These are phyloP conservation scores for Erebia ligea DNA, from an alignment of 2,888 invertebrate species.

Conservation along the genomic window DNA sequence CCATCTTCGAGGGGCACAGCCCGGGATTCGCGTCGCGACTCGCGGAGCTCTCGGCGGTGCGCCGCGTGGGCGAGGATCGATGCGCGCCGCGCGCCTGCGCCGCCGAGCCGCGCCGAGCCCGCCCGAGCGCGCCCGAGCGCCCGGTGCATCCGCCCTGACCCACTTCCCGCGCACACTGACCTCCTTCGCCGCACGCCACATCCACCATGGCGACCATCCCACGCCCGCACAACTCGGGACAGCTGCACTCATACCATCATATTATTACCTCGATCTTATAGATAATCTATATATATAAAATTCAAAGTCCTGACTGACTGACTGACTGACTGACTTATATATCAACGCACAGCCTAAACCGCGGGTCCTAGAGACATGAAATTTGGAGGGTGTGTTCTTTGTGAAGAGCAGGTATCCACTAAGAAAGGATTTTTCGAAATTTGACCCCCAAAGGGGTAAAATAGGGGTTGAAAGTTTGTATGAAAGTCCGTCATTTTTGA, in stretches of 20 bases:
- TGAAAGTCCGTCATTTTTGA: too few species aligned
- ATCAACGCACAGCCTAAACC: too few species aligned
- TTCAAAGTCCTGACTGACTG: too few species aligned
- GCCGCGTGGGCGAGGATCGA: conserved; percentile 60
- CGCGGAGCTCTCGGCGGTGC: conserved; percentile 70
- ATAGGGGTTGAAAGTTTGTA: too few species aligned
- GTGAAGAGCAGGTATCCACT: too few species aligned
- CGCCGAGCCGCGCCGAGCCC: conserved; percentile 55
- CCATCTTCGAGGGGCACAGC: conserved; percentile 76
- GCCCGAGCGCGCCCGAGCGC: conserved; percentile 60
- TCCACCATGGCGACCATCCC: conserved; percentile 14
- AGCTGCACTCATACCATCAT: neutral
- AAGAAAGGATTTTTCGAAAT: too few species aligned
- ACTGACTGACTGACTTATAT: too few species aligned
- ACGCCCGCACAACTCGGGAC: neutral
- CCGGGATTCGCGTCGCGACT: conserved; percentile 76
- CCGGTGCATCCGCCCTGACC: conserved; percentile 71
- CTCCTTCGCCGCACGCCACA: conserved; percentile 50
- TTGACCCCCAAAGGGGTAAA: too few species aligned
- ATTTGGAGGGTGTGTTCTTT: too few species aligned
- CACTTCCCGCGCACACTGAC: conserved; percentile 70
- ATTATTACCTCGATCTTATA: neutral
- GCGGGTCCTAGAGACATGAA: too few species aligned
- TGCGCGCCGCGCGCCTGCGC: conserved; percentile 72
- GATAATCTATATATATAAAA: too few species aligned